Evolutionary conservation across 2,113 vertebrate species (phyloP).

Genomic region (Oryzias celebensis): DNA sequence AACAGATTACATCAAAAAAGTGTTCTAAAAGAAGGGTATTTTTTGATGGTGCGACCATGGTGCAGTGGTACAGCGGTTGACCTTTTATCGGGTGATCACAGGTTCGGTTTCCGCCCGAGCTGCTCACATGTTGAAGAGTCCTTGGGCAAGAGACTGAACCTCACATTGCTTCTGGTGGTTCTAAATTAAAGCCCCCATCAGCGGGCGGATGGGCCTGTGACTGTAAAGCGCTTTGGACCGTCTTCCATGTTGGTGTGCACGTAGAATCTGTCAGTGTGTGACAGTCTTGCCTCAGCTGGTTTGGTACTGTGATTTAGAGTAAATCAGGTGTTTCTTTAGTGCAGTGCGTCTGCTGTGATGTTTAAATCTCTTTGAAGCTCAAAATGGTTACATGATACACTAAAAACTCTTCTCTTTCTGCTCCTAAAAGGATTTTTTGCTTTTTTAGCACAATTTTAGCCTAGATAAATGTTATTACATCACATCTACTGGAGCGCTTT

Average conservation of each 20-base stretch:
- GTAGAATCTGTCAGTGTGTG: neutral
- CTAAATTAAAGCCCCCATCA: no score
- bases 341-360: constrained; percentile 43
- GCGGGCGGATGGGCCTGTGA: no score
- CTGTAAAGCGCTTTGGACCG: no score
- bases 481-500: neutral
- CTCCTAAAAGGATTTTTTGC: neutral
- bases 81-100: no score
- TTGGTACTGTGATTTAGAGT: constrained; percentile 7
- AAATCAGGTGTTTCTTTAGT: constrained; percentile 26
- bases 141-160: no score
- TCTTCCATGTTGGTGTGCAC: neutral
- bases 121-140: no score
- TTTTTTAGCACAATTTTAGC: neutral
- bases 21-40: no score
- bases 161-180: no score
- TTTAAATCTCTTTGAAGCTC: constrained; percentile 40
- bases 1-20: no score
- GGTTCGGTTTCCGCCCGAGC: no score
- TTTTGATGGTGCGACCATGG: no score
- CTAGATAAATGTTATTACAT: neutral
- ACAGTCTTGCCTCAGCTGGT: constrained; percentile 35
- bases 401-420: constrained; percentile 15
- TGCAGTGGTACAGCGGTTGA: no score
- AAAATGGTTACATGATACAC: constrained; percentile 8